Percentiles rank a stretch among this genome's conserved stretches.
These are phyloP conservation scores for Arenicola marina DNA, from an alignment of 2,888 invertebrate species.

Conservation along the genomic window DNA sequence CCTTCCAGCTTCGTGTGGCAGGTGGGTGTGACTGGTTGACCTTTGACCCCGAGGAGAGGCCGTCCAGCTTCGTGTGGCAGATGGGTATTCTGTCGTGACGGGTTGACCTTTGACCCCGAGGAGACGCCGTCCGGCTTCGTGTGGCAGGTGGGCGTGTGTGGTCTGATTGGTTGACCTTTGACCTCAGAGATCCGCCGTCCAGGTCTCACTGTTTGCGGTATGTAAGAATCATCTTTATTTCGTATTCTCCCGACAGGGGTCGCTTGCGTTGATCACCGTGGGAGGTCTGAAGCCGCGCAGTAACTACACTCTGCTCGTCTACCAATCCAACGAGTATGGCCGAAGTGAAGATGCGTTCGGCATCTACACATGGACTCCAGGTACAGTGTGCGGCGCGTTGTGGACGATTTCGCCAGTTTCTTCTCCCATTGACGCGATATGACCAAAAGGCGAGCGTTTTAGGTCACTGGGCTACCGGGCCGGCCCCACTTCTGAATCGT, in stretches of 20 bases:
- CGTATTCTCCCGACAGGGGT: background rate
- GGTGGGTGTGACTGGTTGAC: too few relatives aligned
- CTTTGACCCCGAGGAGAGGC: background rate
- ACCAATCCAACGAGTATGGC: constrained; percentile 18
- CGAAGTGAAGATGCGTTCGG: constrained; percentile 11
- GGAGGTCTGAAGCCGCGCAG: constrained; percentile 17
- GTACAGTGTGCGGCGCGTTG: too few relatives aligned
- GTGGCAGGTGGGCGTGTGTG: too few relatives aligned
- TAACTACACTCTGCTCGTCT: constrained; percentile 21
- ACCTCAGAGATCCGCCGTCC: background rate
- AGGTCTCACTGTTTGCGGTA: background rate
- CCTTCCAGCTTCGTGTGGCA: background rate
- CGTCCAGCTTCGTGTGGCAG: background rate
- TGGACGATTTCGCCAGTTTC: too few relatives aligned
- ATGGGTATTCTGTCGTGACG: too few relatives aligned
- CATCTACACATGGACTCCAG: background rate
- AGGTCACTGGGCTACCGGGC: too few relatives aligned
- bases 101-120: background rate
- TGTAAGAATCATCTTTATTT: too few relatives aligned
- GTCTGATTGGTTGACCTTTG: too few relatives aligned
- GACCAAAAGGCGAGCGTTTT: too few relatives aligned
- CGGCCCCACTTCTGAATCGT: too few relatives aligned
- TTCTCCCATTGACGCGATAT: too few relatives aligned
- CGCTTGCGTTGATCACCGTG: constrained; percentile 1
- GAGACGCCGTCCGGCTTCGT: background rate